Percentiles rank a stretch among this genome's conserved stretches.
phyloP scores from a whole-genome alignment of 92 coral and sea anemone genomes.

The Actinernus sp. region DNA sequence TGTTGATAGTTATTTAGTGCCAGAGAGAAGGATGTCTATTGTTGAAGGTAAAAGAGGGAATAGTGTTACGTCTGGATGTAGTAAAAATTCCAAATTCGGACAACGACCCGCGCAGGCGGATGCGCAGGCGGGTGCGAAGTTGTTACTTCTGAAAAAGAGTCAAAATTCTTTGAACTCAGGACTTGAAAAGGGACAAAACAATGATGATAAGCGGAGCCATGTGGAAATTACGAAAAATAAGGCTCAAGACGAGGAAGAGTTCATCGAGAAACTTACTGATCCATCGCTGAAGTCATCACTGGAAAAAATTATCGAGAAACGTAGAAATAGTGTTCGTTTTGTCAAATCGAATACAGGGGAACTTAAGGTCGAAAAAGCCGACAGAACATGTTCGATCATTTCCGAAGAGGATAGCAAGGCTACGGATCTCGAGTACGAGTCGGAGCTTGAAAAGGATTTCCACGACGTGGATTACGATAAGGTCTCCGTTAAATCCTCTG shows the following conservation, averaged over 20 bases:
- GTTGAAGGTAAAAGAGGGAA: neutral
- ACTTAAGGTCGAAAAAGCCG: conserved; percentile 18
- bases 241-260: conserved; percentile 51
- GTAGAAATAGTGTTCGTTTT: conserved; percentile 54
- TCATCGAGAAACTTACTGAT: conserved; percentile 60
- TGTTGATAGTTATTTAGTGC: neutral
- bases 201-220: too few species aligned
- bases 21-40: too few species aligned
- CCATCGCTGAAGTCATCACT: conserved; percentile 65
- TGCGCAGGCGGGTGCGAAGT: neutral
- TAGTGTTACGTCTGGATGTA: too few species aligned
- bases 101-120: too few species aligned
- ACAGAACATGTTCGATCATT: conserved; percentile 15
- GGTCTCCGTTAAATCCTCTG: neutral
- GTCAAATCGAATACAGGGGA: conserved; percentile 31
- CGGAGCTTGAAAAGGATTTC: neutral
- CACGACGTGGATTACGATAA: neutral
- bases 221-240: conserved; percentile 1
- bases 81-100: too few species aligned
- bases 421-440: neutral
- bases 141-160: too few species aligned
- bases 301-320: conserved; percentile 70
- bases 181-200: too few species aligned
- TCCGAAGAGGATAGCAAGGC: conserved; percentile 15
- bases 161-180: too few species aligned